These are phyloP conservation scores for Siniperca scherzeri DNA, from an alignment of 2,797 vertebrate species.

Conservation along the genomic window DNA sequence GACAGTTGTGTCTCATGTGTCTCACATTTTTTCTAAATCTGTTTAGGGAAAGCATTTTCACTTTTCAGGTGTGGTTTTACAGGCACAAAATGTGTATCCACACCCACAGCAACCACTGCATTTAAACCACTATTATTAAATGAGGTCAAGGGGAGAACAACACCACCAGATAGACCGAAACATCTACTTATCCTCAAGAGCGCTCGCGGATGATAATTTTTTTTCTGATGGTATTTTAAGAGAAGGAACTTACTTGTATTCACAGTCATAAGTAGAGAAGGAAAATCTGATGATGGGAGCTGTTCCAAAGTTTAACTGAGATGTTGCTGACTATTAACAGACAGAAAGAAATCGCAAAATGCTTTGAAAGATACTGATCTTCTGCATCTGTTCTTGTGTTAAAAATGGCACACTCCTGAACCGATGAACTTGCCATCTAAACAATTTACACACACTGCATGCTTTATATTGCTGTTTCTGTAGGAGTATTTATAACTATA, in stretches of 20 bases:
- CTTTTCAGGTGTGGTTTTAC: slow-evolving; percentile 27
- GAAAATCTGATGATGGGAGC: slow-evolving; percentile 24
- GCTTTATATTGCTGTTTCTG: not conserved
- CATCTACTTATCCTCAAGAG: slow-evolving; percentile 40
- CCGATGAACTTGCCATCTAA: not conserved
- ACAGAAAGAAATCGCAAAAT: not conserved
- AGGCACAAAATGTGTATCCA: slow-evolving; percentile 21
- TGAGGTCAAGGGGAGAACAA: slow-evolving; percentile 44
- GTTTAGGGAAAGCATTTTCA: slow-evolving; percentile 39
- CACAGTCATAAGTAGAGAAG: slow-evolving; percentile 8
- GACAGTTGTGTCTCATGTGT: slow-evolving; percentile 16
- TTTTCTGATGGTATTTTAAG: not conserved
- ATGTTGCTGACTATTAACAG: not conserved
- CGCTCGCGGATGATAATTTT: not conserved
- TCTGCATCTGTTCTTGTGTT: slow-evolving; percentile 17
- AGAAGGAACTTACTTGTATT: slow-evolving; percentile 15
- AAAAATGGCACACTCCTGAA: slow-evolving; percentile 9
- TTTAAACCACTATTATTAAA: slow-evolving; percentile 51
- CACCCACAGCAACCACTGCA: slow-evolving; percentile 2
- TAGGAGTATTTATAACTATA: not conserved
- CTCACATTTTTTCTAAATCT: slow-evolving; percentile 4
- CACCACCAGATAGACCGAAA: not conserved
- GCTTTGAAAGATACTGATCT: slow-evolving; percentile 10
- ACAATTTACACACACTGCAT: slow-evolving; percentile 25
- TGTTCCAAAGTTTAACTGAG: slow-evolving; percentile 9